Percentiles rank a stretch among this genome's conserved stretches.
These are phyloP conservation scores for Lycaon pictus DNA, from an alignment of 2,113 vertebrate genomes.

Conservation along the genomic window DNA sequence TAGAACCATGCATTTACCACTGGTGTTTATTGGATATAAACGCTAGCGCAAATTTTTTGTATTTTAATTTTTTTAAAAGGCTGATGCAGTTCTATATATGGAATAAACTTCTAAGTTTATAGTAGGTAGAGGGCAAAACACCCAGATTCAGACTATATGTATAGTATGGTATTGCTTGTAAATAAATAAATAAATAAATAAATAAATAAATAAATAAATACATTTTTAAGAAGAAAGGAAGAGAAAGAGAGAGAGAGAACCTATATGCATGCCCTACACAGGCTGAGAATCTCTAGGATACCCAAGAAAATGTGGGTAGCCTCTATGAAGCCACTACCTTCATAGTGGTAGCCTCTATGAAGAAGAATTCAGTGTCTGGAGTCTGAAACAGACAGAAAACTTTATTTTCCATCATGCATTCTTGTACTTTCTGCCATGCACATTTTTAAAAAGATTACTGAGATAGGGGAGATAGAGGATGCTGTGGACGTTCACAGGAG, in stretches of 20 bases:
- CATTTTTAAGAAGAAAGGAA: too few species aligned
- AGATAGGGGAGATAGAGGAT: neutral
- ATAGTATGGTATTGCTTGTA: neutral
- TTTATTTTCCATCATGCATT: neutral
- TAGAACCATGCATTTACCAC: conserved; percentile 10
- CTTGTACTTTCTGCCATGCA: neutral
- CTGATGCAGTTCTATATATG: neutral
- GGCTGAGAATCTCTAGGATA: neutral
- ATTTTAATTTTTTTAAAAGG: neutral
- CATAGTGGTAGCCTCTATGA: neutral
- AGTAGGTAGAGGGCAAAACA: neutral
- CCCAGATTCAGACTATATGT: neutral
- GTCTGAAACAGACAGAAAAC: neutral
- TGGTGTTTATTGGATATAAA: neutral
- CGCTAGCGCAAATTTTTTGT: neutral
- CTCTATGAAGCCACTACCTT: neutral
- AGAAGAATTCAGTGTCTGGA: neutral
- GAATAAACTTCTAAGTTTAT: neutral
- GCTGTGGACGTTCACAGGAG: neutral
- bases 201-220: neutral
- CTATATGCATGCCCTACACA: neutral
- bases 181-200: neutral
- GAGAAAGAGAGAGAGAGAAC: neutral
- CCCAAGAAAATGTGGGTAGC: neutral
- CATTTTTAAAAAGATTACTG: neutral